Conservation (phyloP, 2,888 invertebrate genomes). For the Melieria omissa region DNA sequence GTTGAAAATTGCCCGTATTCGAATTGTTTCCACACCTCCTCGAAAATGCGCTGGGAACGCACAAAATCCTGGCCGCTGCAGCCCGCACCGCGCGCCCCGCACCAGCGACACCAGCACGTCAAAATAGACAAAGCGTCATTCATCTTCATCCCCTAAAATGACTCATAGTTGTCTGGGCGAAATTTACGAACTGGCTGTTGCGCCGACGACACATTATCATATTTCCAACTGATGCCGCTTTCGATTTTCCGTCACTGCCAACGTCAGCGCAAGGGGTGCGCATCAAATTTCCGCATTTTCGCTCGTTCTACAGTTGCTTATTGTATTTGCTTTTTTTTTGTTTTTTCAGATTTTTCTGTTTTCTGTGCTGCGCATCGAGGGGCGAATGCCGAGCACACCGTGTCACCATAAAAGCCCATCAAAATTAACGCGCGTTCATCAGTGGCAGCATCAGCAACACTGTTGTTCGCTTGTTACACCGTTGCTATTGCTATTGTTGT, state of each 20-base stretch:
- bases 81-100: no score
- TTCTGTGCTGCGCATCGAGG: neutral
- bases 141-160: conserved; percentile 40
- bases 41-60: neutral
- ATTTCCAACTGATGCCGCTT: conserved; percentile 11
- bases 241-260: neutral
- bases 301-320: neutral
- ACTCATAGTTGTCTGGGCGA: neutral
- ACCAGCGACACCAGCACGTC: conserved; percentile 47
- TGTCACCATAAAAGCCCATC: conserved; percentile 27
- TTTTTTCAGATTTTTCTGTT: neutral
- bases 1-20: conserved; percentile 13
- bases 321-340: conserved; percentile 1
- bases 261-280: conserved; percentile 27
- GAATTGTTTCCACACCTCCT: conserved; percentile 12
- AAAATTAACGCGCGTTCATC: conserved; percentile 34
- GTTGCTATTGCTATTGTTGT: neutral
- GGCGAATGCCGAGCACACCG: neutral
- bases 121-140: conserved; percentile 63
- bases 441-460: conserved; percentile 24
- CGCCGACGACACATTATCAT: conserved; percentile 26
- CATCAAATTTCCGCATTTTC: conserved; percentile 32
- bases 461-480: no score
- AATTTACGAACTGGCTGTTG: conserved; percentile 20
- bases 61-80: no score